These are phyloP conservation scores for Pterois miles DNA, from an alignment of 2,797 vertebrate species.

Conservation along the genomic window DNA sequence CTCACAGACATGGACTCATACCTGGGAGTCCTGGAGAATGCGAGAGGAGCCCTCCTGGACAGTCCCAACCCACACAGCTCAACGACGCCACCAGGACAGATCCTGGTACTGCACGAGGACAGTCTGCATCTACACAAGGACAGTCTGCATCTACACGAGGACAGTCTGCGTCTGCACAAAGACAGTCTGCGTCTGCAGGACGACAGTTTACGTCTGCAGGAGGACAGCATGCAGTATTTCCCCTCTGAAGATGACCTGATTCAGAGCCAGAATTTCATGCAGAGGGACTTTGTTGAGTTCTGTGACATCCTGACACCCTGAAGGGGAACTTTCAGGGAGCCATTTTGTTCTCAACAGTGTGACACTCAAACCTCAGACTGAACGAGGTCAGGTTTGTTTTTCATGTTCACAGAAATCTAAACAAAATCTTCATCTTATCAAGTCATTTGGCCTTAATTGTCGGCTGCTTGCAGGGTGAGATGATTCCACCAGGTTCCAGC, in stretches of 20 bases:
- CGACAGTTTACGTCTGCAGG: slow-evolving; percentile 79
- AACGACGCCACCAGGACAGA: slow-evolving; percentile 8
- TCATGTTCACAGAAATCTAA: slow-evolving; percentile 4
- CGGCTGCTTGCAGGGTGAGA: slow-evolving; percentile 8
- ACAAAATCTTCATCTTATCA: not conserved
- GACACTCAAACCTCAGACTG: slow-evolving; percentile 28
- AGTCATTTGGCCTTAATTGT: slow-evolving; percentile 40
- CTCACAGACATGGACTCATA: slow-evolving; percentile 91
- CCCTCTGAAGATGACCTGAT: slow-evolving; percentile 89
- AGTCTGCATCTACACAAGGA: slow-evolving; percentile 77
- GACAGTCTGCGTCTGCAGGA: slow-evolving; percentile 81
- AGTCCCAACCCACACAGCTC: slow-evolving; percentile 46
- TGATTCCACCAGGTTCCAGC: not conserved
- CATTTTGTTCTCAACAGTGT: slow-evolving; percentile 38
- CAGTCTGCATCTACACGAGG: slow-evolving; percentile 80
- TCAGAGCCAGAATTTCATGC: slow-evolving; percentile 91
- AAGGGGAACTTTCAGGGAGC: slow-evolving; percentile 50
- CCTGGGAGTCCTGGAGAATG: slow-evolving; percentile 89
- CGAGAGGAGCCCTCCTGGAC: slow-evolving; percentile 87
- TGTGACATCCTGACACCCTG: slow-evolving; percentile 80
- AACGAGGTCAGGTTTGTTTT: slow-evolving; percentile 59
- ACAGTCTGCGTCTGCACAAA: slow-evolving; percentile 64
- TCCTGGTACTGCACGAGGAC: slow-evolving; percentile 50
- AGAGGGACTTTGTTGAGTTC: slow-evolving; percentile 90
- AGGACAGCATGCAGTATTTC: slow-evolving; percentile 90